phyloP scores from a whole-genome alignment of 64 coral and sea anemone genomes.

The Actinia tenebrosa region DNA sequence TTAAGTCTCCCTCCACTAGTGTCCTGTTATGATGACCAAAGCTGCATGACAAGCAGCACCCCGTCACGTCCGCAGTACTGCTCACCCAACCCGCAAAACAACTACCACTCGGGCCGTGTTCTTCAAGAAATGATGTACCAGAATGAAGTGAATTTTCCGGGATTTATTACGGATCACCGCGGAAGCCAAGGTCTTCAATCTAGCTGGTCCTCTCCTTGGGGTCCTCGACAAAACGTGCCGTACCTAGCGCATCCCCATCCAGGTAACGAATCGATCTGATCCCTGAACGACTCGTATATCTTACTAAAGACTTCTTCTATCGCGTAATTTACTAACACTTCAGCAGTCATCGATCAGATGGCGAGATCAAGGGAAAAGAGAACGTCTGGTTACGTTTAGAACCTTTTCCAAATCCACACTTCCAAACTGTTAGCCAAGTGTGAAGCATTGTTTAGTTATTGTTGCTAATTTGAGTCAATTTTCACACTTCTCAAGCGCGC shows the following conservation, averaged over 20 bases:
- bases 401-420: neutral
- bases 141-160: slow-evolving; percentile 55
- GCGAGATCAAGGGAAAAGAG: slow-evolving; percentile 1
- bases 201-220: slow-evolving; percentile 40
- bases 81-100: slow-evolving; percentile 3
- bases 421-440: neutral
- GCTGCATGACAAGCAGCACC: slow-evolving; percentile 35
- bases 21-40: slow-evolving; percentile 54
- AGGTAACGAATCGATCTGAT: slow-evolving; percentile 18
- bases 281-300: neutral
- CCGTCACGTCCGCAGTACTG: slow-evolving; percentile 38
- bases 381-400: neutral
- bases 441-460: neutral
- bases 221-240: slow-evolving; percentile 44
- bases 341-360: neutral
- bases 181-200: slow-evolving; percentile 34
- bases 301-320: slow-evolving; percentile 22
- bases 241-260: slow-evolving; percentile 50
- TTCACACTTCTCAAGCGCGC: neutral
- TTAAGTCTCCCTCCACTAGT: slow-evolving; percentile 54
- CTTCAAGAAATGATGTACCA: slow-evolving; percentile 54
- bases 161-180: slow-evolving; percentile 40
- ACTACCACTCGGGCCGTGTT: slow-evolving; percentile 35
- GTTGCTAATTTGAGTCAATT: neutral
- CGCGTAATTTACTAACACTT: neutral